Conservation (phyloP, 2,888 invertebrate species). For the Orthonychiurus folsomi region DNA sequence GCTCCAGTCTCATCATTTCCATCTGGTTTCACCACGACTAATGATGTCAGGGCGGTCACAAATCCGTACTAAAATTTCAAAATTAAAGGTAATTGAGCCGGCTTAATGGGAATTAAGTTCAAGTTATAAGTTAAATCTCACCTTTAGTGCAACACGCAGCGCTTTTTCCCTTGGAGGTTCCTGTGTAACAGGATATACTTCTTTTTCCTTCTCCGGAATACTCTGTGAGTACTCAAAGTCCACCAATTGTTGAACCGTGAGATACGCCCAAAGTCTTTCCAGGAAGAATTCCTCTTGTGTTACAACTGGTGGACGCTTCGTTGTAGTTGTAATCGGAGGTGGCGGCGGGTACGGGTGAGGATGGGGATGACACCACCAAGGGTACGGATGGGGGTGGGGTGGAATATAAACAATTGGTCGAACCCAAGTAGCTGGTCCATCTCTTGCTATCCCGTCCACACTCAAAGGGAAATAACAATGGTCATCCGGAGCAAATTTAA, state of each 20-base stretch:
- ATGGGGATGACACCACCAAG: background rate
- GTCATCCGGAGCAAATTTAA: too few relatives aligned
- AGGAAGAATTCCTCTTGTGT: constrained; percentile 39
- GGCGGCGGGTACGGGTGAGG: constrained; percentile 34
- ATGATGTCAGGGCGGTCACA: constrained; percentile 60
- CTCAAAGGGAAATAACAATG: background rate
- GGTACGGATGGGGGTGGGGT: too few relatives aligned
- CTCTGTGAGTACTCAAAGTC: constrained; percentile 24
- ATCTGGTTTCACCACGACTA: constrained; percentile 59
- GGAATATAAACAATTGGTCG: background rate
- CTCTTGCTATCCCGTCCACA: background rate
- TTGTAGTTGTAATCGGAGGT: constrained; percentile 41
- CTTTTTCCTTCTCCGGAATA: constrained; percentile 1
- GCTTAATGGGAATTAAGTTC: background rate
- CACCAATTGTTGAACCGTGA: constrained; percentile 42
- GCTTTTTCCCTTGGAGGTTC: constrained; percentile 39
- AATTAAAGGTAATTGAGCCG: too few relatives aligned
- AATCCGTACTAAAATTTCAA: constrained; percentile 52
- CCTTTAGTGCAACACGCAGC: constrained; percentile 42
- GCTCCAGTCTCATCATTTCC: constrained; percentile 38
- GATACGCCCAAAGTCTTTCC: constrained; percentile 43
- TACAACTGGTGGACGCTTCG: background rate
- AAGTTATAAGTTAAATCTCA: constrained; percentile 14
- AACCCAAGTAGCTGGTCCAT: background rate
- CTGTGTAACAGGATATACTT: background rate